Evolutionary conservation across 1,140 invertebrate genomes (phyloP).

Genomic region (Drosophila mojavensis): DNA sequence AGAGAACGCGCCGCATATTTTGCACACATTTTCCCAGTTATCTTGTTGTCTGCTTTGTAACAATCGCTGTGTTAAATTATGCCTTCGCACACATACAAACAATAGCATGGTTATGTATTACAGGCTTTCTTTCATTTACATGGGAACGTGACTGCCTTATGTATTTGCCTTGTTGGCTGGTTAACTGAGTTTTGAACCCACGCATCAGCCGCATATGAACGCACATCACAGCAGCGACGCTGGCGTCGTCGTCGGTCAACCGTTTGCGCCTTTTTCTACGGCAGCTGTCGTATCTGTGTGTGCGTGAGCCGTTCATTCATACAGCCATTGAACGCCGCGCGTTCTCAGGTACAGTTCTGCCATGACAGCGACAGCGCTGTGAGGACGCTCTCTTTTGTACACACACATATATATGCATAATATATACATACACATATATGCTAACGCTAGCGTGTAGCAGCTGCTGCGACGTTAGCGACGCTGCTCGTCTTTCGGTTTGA

Average conservation of each 20-base stretch:
- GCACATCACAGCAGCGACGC: constrained; percentile 36
- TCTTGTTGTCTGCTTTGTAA: constrained; percentile 67
- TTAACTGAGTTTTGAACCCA: constrained; percentile 64
- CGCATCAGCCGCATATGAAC: constrained; percentile 42
- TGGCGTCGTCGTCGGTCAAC: constrained; percentile 40
- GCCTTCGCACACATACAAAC: constrained; percentile 16
- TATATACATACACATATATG: not conserved
- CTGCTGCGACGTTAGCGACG: constrained; percentile 34
- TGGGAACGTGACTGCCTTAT: constrained; percentile 72
- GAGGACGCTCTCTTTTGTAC: constrained; percentile 19
- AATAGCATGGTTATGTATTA: constrained; percentile 44
- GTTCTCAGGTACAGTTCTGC: constrained; percentile 77
- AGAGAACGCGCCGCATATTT: constrained; percentile 51
- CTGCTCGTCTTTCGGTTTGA: constrained; percentile 21
- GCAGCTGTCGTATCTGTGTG: constrained; percentile 57
- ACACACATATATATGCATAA: constrained; percentile 1
- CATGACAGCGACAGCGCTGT: constrained; percentile 34
- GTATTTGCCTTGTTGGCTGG: constrained; percentile 58
- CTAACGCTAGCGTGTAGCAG: constrained; percentile 19
- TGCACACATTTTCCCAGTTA: constrained; percentile 63
- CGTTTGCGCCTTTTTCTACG: constrained; percentile 72
- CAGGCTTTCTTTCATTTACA: constrained; percentile 57
- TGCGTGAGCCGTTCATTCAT: constrained; percentile 72
- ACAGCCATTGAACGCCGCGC: constrained; percentile 57
- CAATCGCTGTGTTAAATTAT: constrained; percentile 64